Evolutionary conservation across 2,888 invertebrate species (phyloP).

Genomic region (Alentia gelatinosa): DNA sequence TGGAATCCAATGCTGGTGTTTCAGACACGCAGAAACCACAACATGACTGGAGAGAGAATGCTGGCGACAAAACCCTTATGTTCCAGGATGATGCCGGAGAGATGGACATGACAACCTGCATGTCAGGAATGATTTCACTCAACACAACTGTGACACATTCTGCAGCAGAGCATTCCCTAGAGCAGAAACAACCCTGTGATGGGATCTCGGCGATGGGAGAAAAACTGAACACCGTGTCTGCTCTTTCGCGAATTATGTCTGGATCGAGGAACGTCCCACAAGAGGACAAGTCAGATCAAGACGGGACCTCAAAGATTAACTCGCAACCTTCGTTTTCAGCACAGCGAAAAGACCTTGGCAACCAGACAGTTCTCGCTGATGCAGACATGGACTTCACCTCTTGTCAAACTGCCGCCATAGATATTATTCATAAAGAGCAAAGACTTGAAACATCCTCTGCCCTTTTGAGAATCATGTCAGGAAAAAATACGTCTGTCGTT

Average conservation of each 20-base stretch:
- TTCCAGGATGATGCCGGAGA: not conserved
- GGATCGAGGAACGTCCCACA: not conserved
- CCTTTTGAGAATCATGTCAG: not conserved
- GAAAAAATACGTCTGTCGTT: not conserved
- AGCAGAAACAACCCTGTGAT: not conserved
- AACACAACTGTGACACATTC: not conserved
- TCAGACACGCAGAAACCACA: not conserved
- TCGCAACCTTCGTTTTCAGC: no score
- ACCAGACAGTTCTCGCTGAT: not conserved
- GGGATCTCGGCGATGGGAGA: not conserved
- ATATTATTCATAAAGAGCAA: not conserved
- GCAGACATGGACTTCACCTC: not conserved
- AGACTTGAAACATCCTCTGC: not conserved
- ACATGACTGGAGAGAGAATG: not conserved
- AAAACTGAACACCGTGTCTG: not conserved
- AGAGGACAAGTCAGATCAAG: not conserved
- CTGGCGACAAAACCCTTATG: not conserved
- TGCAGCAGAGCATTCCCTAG: not conserved
- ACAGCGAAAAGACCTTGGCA: no score
- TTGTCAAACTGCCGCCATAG: not conserved
- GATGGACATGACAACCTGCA: slow-evolving; percentile 22
- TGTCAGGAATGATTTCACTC: not conserved
- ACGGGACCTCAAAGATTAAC: no score
- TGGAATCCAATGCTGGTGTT: no score
- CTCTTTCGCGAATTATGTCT: not conserved